Evolutionary conservation across 2,888 invertebrate genomes (phyloP).

Genomic region (Pandemis cinnamomeana): DNA sequence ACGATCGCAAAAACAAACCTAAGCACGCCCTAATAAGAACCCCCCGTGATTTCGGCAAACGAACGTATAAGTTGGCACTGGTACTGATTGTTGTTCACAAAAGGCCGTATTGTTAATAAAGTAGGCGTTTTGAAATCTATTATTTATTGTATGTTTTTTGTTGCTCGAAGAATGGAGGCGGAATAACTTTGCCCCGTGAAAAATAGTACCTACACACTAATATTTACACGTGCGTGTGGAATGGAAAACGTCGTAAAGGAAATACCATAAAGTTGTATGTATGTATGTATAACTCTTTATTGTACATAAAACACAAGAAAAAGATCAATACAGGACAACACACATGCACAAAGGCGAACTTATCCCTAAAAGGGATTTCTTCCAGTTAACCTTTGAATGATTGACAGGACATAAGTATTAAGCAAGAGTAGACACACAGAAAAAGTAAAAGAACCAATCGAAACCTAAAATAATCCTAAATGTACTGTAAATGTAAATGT

Average conservation of each 20-base stretch:
- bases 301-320: too few relatives aligned
- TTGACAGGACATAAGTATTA: too few relatives aligned
- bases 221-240: not conserved
- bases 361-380: too few relatives aligned
- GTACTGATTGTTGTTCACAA: slow-evolving; percentile 39
- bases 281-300: too few relatives aligned
- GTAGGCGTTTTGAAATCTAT: slow-evolving; percentile 38
- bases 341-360: too few relatives aligned
- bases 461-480: too few relatives aligned
- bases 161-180: not conserved
- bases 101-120: slow-evolving; percentile 39
- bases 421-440: too few relatives aligned
- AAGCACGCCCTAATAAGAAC: slow-evolving; percentile 10
- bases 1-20: slow-evolving; percentile 31
- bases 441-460: too few relatives aligned
- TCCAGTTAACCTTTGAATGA: too few relatives aligned
- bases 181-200: not conserved
- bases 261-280: not conserved
- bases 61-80: slow-evolving; percentile 1
- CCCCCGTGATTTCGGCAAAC: not conserved
- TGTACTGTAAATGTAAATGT: too few relatives aligned
- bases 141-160: slow-evolving; percentile 36
- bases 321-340: too few relatives aligned
- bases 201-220: slow-evolving; percentile 1
- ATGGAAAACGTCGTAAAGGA: not conserved